These are phyloP conservation scores for Malacoraja senta DNA, from an alignment of 2,797 vertebrate genomes.

Conservation along the genomic window DNA sequence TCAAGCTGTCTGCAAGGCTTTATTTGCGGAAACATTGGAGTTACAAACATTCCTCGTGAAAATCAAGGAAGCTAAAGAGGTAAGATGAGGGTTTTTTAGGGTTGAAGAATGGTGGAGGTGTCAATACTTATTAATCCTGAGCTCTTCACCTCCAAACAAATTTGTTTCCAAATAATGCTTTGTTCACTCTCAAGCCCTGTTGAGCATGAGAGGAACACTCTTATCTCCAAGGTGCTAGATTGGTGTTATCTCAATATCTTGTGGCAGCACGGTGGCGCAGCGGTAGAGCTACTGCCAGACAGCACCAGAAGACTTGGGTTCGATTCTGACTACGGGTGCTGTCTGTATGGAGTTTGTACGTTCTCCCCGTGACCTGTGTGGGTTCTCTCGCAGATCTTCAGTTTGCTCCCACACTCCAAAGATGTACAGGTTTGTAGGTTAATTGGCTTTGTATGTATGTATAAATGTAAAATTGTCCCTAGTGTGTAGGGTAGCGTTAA, in stretches of 20 bases:
- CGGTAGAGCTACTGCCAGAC: too few species aligned
- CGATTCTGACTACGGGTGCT: too few species aligned
- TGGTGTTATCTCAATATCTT: neutral
- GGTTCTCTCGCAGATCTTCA: too few species aligned
- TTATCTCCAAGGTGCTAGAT: neutral
- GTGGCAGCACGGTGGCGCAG: too few species aligned
- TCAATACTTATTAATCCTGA: neutral
- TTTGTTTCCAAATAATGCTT: neutral
- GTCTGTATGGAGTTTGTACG: too few species aligned
- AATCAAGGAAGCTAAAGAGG: slow-evolving; percentile 85
- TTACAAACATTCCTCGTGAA: slow-evolving; percentile 83
- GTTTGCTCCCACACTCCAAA: too few species aligned
- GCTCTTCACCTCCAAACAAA: neutral
- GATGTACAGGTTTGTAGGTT: too few species aligned
- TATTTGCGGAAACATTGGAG: slow-evolving; percentile 85
- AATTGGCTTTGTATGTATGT: too few species aligned
- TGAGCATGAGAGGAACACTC: neutral
- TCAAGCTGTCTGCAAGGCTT: slow-evolving; percentile 85
- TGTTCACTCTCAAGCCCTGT: neutral
- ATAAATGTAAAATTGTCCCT: too few species aligned
- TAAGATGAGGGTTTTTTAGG: slow-evolving; percentile 45
- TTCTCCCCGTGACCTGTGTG: too few species aligned
- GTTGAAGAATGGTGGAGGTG: neutral
- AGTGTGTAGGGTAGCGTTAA: too few species aligned
- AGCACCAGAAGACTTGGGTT: too few species aligned